A percentile compares a stretch with the other conserved stretches of the same genome.
phyloP scores from a whole-genome alignment of 2,888 invertebrate genomes.

The Arrhopalites spinosus region DNA sequence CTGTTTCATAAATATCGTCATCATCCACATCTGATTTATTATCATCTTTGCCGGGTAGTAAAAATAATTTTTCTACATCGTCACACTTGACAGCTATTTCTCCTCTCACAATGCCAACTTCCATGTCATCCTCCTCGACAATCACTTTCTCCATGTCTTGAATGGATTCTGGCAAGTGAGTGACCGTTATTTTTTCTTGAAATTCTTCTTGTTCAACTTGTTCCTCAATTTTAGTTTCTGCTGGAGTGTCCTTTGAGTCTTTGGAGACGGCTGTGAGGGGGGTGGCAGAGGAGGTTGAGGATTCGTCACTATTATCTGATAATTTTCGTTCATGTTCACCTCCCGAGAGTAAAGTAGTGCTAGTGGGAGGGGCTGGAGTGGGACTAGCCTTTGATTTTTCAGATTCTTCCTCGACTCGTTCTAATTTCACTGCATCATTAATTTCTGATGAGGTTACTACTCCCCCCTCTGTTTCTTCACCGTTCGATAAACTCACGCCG shows the following conservation, averaged over 20 bases:
- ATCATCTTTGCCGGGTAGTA: slow-evolving; percentile 40
- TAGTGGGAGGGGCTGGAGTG: neutral
- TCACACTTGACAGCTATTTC: slow-evolving; percentile 33
- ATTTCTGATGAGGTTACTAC: neutral
- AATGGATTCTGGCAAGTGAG: neutral
- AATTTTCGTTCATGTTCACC: slow-evolving; percentile 32
- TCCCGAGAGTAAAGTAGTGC: neutral
- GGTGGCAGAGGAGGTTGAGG: slow-evolving; percentile 38
- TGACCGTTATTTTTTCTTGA: neutral
- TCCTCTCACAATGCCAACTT: slow-evolving; percentile 13
- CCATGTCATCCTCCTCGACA: too few relatives aligned
- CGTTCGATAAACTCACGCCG: neutral
- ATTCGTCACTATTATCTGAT: slow-evolving; percentile 37
- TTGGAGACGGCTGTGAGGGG: slow-evolving; percentile 41
- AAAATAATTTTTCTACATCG: slow-evolving; percentile 41
- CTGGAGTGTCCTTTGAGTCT: too few relatives aligned
- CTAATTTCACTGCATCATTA: neutral
- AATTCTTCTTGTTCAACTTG: slow-evolving; percentile 7
- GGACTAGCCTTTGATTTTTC: neutral
- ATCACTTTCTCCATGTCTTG: too few relatives aligned
- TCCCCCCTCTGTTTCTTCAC: neutral
- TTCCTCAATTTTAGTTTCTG: neutral
- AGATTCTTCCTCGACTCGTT: neutral
- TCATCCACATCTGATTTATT: slow-evolving; percentile 40
- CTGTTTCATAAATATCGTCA: slow-evolving; percentile 38